These are phyloP conservation scores for Pholis gunnellus DNA, from an alignment of 2,113 vertebrate species.

Conservation along the genomic window DNA sequence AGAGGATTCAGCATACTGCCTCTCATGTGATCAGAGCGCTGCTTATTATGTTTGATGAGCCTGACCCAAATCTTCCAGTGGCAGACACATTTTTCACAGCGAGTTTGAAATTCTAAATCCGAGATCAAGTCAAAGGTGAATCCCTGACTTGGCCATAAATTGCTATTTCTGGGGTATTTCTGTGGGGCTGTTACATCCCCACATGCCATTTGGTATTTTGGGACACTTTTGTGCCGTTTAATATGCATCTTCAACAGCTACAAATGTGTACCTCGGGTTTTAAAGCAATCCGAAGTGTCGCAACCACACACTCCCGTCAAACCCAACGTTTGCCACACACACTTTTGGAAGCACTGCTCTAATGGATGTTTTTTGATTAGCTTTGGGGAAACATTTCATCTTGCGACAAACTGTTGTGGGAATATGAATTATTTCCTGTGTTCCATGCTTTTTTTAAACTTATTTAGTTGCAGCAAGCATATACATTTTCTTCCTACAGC, in stretches of 20 bases:
- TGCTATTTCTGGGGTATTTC: slow-evolving; percentile 65
- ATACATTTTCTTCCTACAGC: background rate
- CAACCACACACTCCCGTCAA: slow-evolving; percentile 6
- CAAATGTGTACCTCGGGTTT: slow-evolving; percentile 32
- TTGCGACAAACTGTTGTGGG: slow-evolving; percentile 43
- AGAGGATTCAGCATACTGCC: slow-evolving; percentile 64
- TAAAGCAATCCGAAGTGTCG: slow-evolving; percentile 12
- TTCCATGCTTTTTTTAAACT: slow-evolving; percentile 1
- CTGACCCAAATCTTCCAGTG: slow-evolving; percentile 80
- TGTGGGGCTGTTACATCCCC: slow-evolving; percentile 2
- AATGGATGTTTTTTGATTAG: slow-evolving; percentile 64
- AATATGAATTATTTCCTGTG: slow-evolving; percentile 38
- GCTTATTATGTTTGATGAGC: slow-evolving; percentile 80
- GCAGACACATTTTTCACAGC: slow-evolving; percentile 63
- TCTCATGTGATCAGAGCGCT: slow-evolving; percentile 74
- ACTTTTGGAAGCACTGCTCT: slow-evolving; percentile 26
- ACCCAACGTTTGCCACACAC: slow-evolving; percentile 28
- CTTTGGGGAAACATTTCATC: slow-evolving; percentile 37
- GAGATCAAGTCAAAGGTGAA: slow-evolving; percentile 75
- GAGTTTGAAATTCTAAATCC: slow-evolving; percentile 75
- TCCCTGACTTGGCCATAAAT: slow-evolving; percentile 60
- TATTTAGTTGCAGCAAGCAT: background rate
- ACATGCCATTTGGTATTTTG: slow-evolving; percentile 2
- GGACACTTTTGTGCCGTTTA: slow-evolving; percentile 33
- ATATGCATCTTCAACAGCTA: slow-evolving; percentile 26